These are phyloP conservation scores for Gymnobelideus leadbeateri DNA, from an alignment of 2,113 vertebrate genomes.

Conservation along the genomic window DNA sequence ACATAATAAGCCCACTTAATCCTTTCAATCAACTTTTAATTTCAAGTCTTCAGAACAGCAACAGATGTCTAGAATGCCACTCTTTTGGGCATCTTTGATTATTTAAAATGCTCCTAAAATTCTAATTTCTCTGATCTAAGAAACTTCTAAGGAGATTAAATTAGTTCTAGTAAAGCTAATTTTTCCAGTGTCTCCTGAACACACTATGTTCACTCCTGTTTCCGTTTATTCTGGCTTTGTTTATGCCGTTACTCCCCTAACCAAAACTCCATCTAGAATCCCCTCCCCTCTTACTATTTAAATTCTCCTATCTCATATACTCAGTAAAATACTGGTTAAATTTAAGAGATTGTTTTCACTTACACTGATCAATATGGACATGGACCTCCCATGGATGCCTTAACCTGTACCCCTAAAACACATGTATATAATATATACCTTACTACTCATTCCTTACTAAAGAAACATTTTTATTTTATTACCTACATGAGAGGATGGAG, in stretches of 20 bases:
- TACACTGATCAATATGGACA: constrained; percentile 9
- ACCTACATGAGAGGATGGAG: background rate
- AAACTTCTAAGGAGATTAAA: background rate
- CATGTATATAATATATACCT: constrained; percentile 43
- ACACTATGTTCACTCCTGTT: constrained; percentile 16
- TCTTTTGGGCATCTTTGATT: background rate
- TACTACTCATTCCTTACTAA: constrained; percentile 33
- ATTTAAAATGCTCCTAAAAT: constrained; percentile 47
- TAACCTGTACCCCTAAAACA: constrained; percentile 3
- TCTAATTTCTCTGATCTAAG: constrained; percentile 17
- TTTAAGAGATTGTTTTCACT: constrained; percentile 48
- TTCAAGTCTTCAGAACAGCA: constrained; percentile 38
- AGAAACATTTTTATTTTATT: constrained; percentile 40
- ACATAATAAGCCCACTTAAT: constrained; percentile 7
- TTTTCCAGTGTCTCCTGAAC: constrained; percentile 10
- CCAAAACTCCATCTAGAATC: background rate
- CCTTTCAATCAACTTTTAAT: background rate
- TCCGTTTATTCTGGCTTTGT: background rate
- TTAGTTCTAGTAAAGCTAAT: background rate
- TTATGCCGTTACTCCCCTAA: constrained; percentile 9
- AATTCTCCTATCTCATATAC: constrained; percentile 18
- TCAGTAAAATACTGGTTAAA: constrained; percentile 18
- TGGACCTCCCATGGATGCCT: background rate
- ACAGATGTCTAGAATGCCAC: background rate
- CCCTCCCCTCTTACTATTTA: background rate